phyloP scores from a whole-genome alignment of 2,113 vertebrate species.

The Myotis lucifugus region DNA sequence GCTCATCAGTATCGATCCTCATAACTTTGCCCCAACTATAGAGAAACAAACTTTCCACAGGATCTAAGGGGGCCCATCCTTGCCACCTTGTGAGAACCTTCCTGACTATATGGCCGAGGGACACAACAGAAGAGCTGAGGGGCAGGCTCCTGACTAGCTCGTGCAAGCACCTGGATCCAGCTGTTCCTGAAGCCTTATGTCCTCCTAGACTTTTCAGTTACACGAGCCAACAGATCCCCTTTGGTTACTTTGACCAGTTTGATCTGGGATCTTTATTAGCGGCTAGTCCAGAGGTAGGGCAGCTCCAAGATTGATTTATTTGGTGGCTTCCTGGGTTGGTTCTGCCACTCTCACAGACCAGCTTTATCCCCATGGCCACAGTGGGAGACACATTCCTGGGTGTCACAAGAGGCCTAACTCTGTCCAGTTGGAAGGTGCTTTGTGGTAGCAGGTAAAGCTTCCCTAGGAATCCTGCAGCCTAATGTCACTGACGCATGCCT shows the following conservation, averaged over 20 bases:
- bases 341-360: background rate
- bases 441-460: too few species aligned
- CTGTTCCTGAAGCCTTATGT: fast-evolving
- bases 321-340: background rate
- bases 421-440: background rate
- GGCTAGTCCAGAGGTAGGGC: background rate
- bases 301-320: too few species aligned
- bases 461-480: background rate
- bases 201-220: background rate
- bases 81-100: background rate
- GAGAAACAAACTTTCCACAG: background rate
- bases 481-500: background rate
- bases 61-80: background rate
- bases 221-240: background rate
- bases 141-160: background rate
- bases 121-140: background rate
- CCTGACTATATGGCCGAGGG: background rate
- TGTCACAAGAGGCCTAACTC: background rate
- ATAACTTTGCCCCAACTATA: background rate
- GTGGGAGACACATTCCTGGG: background rate
- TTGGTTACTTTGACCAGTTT: background rate
- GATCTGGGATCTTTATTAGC: background rate
- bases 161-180: background rate
- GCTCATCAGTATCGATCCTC: background rate
- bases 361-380: background rate